phyloP scores from a whole-genome alignment of 2,797 vertebrate species.

The Microctenopoma stevenorrisi region DNA sequence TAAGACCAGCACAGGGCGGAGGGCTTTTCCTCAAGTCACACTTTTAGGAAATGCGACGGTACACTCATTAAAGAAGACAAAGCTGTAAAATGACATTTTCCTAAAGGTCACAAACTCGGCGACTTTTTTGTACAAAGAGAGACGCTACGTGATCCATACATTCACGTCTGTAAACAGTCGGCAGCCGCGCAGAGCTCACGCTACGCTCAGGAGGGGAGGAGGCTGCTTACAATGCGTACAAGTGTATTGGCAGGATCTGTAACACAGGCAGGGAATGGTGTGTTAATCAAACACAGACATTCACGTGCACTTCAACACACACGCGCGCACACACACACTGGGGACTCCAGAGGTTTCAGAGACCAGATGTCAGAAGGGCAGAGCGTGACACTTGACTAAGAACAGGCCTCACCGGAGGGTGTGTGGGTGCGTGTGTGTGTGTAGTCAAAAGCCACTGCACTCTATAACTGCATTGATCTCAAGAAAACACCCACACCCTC shows the following conservation, averaged over 20 bases:
- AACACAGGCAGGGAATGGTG: constrained; percentile 56
- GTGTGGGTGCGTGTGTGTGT: constrained; percentile 43
- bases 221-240: constrained; percentile 51
- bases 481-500: constrained; percentile 60
- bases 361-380: constrained; percentile 75
- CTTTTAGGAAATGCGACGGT: too few relatives aligned
- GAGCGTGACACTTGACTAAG: constrained; percentile 75
- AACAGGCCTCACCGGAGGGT: constrained; percentile 64
- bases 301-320: constrained; percentile 23
- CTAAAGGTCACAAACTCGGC: background rate
- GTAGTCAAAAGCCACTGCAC: constrained; percentile 51
- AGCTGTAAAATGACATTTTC: background rate
- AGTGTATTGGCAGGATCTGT: constrained; percentile 59
- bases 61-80: background rate
- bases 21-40: background rate
- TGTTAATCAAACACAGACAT: constrained; percentile 70
- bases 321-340: constrained; percentile 28
- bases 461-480: constrained; percentile 70
- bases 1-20: background rate
- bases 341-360: constrained; percentile 59
- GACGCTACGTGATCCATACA: background rate
- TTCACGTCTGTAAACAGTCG: background rate
- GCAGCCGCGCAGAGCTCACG: constrained; percentile 12
- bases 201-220: background rate
- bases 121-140: background rate